Base-by-base conservation (phyloP, 2,888 invertebrate species). In the Nymphalis polychloros region DNA sequence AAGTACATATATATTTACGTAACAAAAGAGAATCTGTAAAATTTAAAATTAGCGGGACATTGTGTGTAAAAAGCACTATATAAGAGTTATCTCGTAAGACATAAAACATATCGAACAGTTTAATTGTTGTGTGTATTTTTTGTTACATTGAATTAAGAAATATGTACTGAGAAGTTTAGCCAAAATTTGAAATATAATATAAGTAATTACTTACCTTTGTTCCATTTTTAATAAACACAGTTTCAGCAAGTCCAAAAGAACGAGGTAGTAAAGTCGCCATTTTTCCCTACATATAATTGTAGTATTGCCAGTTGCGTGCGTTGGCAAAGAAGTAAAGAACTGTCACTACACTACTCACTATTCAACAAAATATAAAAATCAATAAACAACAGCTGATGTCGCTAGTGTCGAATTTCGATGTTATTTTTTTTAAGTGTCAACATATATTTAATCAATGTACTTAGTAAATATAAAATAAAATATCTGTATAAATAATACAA, bases 261-360 rank as follows among this genome's bases (percentile, higher is more conserved):
- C 97, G 95, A 83, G 95, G 94, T 88, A 97, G 94, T 90, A 97
- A 94, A 82, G 95, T 95, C 93, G 96, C 96, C 96, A 96, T 96
- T 93, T 94, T 94, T 86, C 79, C 79, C 65, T 66, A 71, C 65
- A 60, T 65, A 50, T 53, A 49, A 61, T 53, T 19, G 60, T 35
- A 17, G 41, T 61, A 69, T 67, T 66, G 57, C 60, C 66, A 61
- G 48, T 49, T 19, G 41, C 17, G 47, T 41, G 41, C 23, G 47
- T 17, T 61, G n/a, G n/a, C 35, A 62, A 52, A 35, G 41, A 17
- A n/a, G 20, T 46, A 19, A 46, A 46, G 59, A 59, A 7, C 46
- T 59, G 59, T 59, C 59, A 59, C 6, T 31, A 31, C 5, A 3
- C 8, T n/a, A 31, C 17, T 59, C 59, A 59, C 6, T 31, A 31